Percentiles rank a stretch among this genome's conserved stretches.
Conservation (phyloP, 2,888 invertebrate genomes). For the Baccha elongata region DNA sequence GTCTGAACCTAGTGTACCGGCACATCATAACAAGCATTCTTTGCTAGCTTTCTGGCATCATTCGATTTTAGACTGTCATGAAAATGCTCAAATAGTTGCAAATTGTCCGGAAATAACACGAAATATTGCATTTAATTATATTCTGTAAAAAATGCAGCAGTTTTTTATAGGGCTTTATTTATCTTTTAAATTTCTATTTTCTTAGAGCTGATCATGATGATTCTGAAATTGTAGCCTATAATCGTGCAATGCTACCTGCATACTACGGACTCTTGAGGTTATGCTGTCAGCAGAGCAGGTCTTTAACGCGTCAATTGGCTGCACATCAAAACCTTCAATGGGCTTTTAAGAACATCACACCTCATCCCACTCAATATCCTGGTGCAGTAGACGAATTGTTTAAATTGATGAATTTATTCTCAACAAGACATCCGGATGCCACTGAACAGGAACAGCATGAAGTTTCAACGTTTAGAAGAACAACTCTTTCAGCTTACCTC, state of each 20-base stretch:
- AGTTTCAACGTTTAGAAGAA: conserved; percentile 92
- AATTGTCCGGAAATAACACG: conserved; percentile 94
- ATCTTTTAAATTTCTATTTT: conserved; percentile 42
- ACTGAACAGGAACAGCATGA: conserved; percentile 90
- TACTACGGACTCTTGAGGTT: conserved; percentile 94
- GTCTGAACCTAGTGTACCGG: conserved; percentile 96
- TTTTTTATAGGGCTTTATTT: neutral
- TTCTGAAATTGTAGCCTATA: conserved; percentile 96
- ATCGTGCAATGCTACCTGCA: conserved; percentile 96
- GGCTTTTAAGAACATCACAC: conserved; percentile 98
- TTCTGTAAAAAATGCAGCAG: conserved; percentile 87
- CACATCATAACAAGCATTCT: conserved; percentile 97
- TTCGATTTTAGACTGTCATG: conserved; percentile 95
- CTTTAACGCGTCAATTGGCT: conserved; percentile 93
- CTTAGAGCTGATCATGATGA: conserved; percentile 97
- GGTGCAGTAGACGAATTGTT: conserved; percentile 96
- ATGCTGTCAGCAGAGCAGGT: conserved; percentile 94
- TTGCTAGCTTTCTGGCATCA: conserved; percentile 96
- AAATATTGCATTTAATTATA: conserved; percentile 98
- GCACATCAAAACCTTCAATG: conserved; percentile 97
- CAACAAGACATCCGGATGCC: conserved; percentile 91
- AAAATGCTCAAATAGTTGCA: conserved; percentile 94
- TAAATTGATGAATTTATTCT: conserved; percentile 94
- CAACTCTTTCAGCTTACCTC: conserved; percentile 93
- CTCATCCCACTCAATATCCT: conserved; percentile 96